A percentile compares a stretch with the other conserved stretches of the same genome.
Evolutionary conservation across 2,797 vertebrate genomes (phyloP).

Genomic region (Gymnoscopelus microlampas): DNA sequence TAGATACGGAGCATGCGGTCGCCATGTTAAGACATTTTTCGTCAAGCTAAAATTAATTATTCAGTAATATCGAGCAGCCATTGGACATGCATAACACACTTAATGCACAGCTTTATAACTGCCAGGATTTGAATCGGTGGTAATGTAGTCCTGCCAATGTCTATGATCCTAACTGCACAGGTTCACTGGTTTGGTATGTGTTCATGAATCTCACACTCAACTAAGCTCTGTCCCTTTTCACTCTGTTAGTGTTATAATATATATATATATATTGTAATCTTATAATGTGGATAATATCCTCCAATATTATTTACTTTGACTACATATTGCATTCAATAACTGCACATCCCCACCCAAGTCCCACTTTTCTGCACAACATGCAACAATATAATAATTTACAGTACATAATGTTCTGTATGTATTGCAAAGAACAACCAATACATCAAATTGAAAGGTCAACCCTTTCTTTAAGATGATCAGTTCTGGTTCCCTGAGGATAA

Average conservation of each 20-base stretch:
- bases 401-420: conserved; percentile 14
- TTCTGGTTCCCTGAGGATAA: conserved; percentile 72
- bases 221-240: conserved; percentile 29
- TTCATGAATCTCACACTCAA: conserved; percentile 19
- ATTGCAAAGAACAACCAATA: conserved; percentile 21
- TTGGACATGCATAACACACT: conserved; percentile 92
- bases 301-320: no score
- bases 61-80: conserved; percentile 87
- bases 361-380: no score
- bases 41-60: conserved; percentile 59
- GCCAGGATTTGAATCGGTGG: conserved; percentile 86
- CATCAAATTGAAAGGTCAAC: conserved; percentile 24
- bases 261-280: conserved; percentile 41
- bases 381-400: no score
- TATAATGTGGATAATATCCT: no score
- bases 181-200: neutral
- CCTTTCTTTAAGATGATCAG: conserved; percentile 45
- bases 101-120: conserved; percentile 75
- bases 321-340: no score
- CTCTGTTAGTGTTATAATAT: conserved; percentile 25
- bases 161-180: conserved; percentile 57
- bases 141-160: conserved; percentile 76
- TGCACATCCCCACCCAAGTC: no score
- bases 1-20: conserved; percentile 89
- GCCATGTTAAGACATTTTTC: conserved; percentile 87